Evolutionary conservation across 2,888 invertebrate species (phyloP), one percentile per base, ranked within the genome.

Genomic region (Seira ritae): DNA sequence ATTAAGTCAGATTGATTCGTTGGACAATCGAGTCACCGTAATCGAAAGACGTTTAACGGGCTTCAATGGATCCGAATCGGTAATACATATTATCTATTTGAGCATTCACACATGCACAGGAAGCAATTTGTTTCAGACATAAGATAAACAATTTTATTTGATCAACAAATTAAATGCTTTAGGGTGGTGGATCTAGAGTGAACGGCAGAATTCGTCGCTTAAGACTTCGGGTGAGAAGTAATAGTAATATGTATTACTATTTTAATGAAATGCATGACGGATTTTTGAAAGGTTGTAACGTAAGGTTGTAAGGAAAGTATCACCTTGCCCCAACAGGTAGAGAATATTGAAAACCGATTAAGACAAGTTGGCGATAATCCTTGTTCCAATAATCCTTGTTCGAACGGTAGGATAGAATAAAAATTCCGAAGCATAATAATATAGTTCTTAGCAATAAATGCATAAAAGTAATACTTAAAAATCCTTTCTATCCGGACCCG

Each of bases 341-440:
- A 85, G 66, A 74, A 82, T 2, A 22, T 89, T 12, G 88, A 89
- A 76, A 85, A 55, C 22, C 80, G 79, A 46, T 42, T 85, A n/a
- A 24, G 79, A 19, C 79, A 74, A 20, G 17, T 82, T 19, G 77
- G 90, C 84, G 80, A 90, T 23, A 90, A 91, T 86, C 90, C 90
- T 31, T 92, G 92, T 88, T 81, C 19, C 8, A 90, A 89, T 19
- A 90, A 88, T 66, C 91, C 91, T 0, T 92, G 92, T 88, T 89
- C 89, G 68, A 91, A 91, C 87, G 91, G 85, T 84, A 76, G 4
- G 10, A n/a, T 62, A 12, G 37, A 65, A 20, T 31, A 4, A 31
- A 31, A 31, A 8, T 31, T 31, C n/a, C n/a, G n/a, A n/a, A n/a
- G n/a, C n/a, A n/a, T n/a, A n/a, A n/a, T n/a, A n/a, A n/a, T n/a